Base-by-base conservation (phyloP, 2,797 vertebrate species). In the Acanthurus leucopareius region DNA sequence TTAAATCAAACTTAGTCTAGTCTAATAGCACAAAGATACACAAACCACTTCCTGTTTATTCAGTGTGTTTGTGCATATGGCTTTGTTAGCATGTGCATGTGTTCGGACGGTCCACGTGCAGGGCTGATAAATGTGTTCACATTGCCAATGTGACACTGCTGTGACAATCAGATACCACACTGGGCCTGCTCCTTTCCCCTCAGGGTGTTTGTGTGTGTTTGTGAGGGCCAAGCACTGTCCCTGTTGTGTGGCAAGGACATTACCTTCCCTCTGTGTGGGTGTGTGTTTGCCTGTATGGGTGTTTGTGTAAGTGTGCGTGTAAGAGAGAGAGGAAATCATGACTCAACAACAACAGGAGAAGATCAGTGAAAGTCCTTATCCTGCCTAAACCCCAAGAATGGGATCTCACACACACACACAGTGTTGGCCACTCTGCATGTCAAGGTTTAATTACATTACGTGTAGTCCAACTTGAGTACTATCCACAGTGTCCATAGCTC, bases 121-220 rank as follows among this genome's bases (percentile, higher is more conserved):
- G 35, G 28, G 47, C 80, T 75, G 83, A 88, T 88, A 85, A 90
- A 88, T 45, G 69, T 83, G 77, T 85, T 81, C 84, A 66, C 75
- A 20, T 78, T 80, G 77, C 79, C 89, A 91, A 78, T 80, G 86
- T 91, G 89, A 90, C 90, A 84, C 88, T 44, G 82, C 86, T 83
- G 84, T 86, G 88, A 91, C 89, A 86, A 88, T 91, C 92, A 80
- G 88, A 93, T 92, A 88, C 83, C 70, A 71, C 56, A 20, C 76
- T 79, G 67, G 72, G 79, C 79, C 76, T 61, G 74, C 72, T 56
- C 73, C 81, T 77, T 75, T 57, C 60, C 78, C 86, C 88, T 60
- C 70, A 4, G 86, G 85, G 72, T 63, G 72, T 68, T 11, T 75
- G 62, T 69, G 72, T 64, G 20, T 80, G 68, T 68, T 60, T 45